A percentile compares a stretch with the other conserved stretches of the same genome.
phyloP scores from a whole-genome alignment of 1,140 invertebrate species.

The Hylyphantes graminicola region DNA sequence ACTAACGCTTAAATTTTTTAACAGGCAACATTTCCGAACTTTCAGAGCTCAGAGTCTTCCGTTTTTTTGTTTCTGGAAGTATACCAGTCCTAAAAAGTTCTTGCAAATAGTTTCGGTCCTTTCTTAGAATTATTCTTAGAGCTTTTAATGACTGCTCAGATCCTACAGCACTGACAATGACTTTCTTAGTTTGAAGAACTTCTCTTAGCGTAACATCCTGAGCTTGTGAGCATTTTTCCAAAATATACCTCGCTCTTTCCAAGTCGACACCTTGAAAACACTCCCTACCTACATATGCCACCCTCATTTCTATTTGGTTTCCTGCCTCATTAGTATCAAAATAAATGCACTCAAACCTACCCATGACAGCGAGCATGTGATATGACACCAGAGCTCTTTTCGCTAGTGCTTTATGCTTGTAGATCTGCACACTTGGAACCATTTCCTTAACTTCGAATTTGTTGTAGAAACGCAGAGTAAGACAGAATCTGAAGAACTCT shows the following conservation, averaged over 20 bases:
- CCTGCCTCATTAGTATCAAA: background rate
- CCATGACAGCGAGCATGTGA: slow-evolving; percentile 34
- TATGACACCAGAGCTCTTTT: slow-evolving; percentile 29
- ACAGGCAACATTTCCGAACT: no score
- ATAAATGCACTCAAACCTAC: slow-evolving; percentile 5
- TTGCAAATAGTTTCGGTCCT: slow-evolving; percentile 11
- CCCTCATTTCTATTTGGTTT: slow-evolving; percentile 31
- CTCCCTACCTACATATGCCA: slow-evolving; percentile 16
- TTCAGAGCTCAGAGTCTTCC: no score
- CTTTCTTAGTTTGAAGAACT: slow-evolving; percentile 34
- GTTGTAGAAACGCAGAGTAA: slow-evolving; percentile 37
- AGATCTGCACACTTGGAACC: background rate
- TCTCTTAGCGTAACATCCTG: slow-evolving; percentile 14
- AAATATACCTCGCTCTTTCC: background rate
- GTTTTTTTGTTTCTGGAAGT: background rate
- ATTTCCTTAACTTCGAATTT: slow-evolving; percentile 1
- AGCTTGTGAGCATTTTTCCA: slow-evolving; percentile 4
- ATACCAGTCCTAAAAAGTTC: slow-evolving; percentile 14
- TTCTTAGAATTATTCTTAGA: slow-evolving; percentile 30
- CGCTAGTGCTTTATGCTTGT: slow-evolving; percentile 8
- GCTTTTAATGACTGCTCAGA: slow-evolving; percentile 26
- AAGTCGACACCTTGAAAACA: background rate
- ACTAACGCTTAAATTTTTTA: no score
- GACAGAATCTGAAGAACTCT: slow-evolving; percentile 47
- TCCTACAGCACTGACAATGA: slow-evolving; percentile 26